Conservation (phyloP, 2,888 invertebrate genomes). For the Pelosia muscerda region DNA sequence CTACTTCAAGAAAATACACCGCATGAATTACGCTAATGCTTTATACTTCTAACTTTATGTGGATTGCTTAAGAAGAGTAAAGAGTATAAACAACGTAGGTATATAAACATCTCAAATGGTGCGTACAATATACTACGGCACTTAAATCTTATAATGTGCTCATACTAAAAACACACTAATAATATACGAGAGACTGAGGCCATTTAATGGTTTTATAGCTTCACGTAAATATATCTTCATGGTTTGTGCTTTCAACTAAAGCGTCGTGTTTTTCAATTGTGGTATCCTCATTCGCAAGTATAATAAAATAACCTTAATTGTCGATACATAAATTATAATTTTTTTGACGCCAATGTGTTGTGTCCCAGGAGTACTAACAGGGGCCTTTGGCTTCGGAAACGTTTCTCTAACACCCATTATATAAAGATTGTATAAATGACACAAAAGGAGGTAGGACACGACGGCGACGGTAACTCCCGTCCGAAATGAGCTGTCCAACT, state of each 20-base stretch:
- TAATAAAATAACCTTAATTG: background rate
- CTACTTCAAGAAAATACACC: background rate
- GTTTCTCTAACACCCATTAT: no score
- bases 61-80: background rate
- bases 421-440: no score
- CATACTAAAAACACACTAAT: background rate
- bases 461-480: no score
- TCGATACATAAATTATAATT: background rate
- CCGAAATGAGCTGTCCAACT: no score
- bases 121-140: background rate
- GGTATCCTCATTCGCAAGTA: background rate
- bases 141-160: slow-evolving; percentile 4
- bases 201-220: slow-evolving; percentile 1
- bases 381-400: no score
- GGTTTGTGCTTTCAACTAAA: background rate
- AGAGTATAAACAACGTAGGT: background rate
- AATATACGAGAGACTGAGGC: background rate
- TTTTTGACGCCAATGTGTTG: no score
- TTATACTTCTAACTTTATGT: background rate
- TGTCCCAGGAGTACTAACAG: no score
- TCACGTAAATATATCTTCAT: background rate
- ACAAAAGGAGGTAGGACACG: no score
- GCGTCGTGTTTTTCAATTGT: slow-evolving; percentile 2
- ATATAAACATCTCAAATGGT: background rate
- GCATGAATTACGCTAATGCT: background rate